A percentile compares a stretch with the other conserved stretches of the same genome.
These are phyloP conservation scores for Caenorhabditis zanzibari DNA, from an alignment of 2,888 invertebrate genomes.

Conservation along the genomic window DNA sequence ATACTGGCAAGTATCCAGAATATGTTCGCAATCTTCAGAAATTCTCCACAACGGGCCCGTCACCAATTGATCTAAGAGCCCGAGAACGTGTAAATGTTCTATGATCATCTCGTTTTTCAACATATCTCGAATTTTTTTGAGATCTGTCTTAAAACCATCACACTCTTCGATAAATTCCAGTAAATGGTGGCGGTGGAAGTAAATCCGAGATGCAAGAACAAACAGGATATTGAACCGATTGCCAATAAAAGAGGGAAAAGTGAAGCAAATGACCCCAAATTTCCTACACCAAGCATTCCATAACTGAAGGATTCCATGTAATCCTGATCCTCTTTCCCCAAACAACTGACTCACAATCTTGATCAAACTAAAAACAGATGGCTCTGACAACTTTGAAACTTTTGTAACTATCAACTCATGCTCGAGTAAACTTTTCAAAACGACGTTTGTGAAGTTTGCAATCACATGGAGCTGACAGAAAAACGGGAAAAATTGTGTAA, in stretches of 20 bases:
- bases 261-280: background rate
- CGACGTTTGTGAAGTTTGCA: constrained; percentile 27
- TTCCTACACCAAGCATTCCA: constrained; percentile 21
- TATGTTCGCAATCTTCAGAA: constrained; percentile 7
- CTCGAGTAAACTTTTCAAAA: constrained; percentile 9
- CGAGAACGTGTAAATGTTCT: constrained; percentile 20
- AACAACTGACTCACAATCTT: constrained; percentile 18
- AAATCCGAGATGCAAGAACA: constrained; percentile 15
- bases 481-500: background rate
- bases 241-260: constrained; percentile 2
- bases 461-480: constrained; percentile 41
- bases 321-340: constrained; percentile 11
- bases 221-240: constrained; percentile 37
- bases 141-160: background rate
- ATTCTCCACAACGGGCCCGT: constrained; percentile 38
- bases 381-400: background rate
- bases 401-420: constrained; percentile 15
- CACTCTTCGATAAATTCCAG: constrained; percentile 9
- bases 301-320: constrained; percentile 5
- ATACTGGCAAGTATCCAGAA: constrained; percentile 27
- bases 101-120: constrained; percentile 6
- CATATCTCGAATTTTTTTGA: background rate
- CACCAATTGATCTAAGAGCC: constrained; percentile 27
- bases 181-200: constrained; percentile 28
- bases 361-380: background rate